Evolutionary conservation across 2,113 vertebrate genomes (phyloP).

Genomic region (Pachycephala philippinensis): DNA sequence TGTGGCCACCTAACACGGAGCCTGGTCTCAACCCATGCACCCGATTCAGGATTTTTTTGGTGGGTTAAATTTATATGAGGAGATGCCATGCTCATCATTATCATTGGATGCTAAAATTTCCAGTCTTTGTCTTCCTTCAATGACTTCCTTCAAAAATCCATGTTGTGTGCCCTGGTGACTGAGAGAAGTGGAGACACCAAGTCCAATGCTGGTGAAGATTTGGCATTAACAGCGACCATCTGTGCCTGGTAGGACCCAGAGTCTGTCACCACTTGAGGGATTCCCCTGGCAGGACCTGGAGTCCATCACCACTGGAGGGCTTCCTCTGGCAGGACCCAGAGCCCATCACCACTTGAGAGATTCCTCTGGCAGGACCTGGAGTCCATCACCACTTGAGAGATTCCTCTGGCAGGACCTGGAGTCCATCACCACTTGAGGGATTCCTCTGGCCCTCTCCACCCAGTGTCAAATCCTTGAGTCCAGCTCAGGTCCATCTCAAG

Average conservation of each 20-base stretch:
- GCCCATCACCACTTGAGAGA: not conserved
- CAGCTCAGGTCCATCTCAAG: not conserved
- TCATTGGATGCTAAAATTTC: not conserved
- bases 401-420: not conserved
- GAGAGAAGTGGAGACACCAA: not conserved
- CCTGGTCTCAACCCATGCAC: not conserved
- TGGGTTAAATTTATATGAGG: not conserved
- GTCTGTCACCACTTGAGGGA: not conserved
- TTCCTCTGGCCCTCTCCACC: not conserved
- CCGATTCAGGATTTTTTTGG: not conserved
- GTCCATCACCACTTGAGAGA: not conserved
- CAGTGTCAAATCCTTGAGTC: not conserved
- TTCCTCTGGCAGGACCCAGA: not conserved
- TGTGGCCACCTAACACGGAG: not conserved
- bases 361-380: not conserved
- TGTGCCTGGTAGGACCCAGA: not conserved
- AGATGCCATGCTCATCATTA: rapidly evolving
- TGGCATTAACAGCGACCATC: not conserved
- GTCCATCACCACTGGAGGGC: not conserved
- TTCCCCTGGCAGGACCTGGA: not conserved
- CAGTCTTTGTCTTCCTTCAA: not conserved
- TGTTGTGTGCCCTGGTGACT: not conserved
- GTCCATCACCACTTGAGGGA: too few relatives aligned
- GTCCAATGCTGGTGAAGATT: not conserved
- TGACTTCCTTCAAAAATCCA: not conserved